These are phyloP conservation scores for Hyalella azteca DNA, from an alignment of 2,888 invertebrate genomes.

Conservation along the genomic window DNA sequence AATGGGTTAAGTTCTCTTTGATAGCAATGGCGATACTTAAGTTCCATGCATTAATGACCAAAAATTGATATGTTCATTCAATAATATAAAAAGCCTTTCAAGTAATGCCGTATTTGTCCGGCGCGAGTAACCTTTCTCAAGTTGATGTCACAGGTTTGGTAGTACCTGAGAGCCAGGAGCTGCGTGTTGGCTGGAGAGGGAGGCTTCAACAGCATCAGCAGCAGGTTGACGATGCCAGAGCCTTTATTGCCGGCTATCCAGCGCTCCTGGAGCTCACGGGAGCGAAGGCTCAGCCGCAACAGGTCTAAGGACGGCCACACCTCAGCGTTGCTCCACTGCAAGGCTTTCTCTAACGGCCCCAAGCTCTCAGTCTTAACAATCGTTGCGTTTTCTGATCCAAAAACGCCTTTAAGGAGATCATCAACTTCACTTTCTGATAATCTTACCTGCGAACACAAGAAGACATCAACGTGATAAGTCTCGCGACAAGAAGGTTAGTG, in stretches of 20 bases:
- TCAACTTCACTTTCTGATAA: slow-evolving; percentile 68
- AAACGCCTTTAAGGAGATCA: slow-evolving; percentile 69
- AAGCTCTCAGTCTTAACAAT: slow-evolving; percentile 64
- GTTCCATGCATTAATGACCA: too few relatives aligned
- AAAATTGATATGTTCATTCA: too few relatives aligned
- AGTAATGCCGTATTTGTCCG: too few relatives aligned
- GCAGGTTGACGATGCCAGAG: slow-evolving; percentile 63
- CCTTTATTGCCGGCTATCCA: slow-evolving; percentile 64
- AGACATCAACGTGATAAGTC: too few relatives aligned
- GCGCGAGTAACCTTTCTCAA: too few relatives aligned
- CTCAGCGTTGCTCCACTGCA: slow-evolving; percentile 77
- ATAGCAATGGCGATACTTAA: too few relatives aligned
- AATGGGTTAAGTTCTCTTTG: too few relatives aligned
- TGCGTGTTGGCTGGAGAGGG: slow-evolving; percentile 72
- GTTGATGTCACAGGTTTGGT: too few relatives aligned
- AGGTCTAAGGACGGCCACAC: slow-evolving; percentile 74
- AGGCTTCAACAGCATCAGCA: slow-evolving; percentile 65
- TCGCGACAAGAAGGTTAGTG: too few relatives aligned
- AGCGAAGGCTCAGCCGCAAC: slow-evolving; percentile 80
- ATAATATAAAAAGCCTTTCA: too few relatives aligned
- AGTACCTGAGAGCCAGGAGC: slow-evolving; percentile 74
- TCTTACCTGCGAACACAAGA: slow-evolving; percentile 63
- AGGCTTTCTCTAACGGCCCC: slow-evolving; percentile 69
- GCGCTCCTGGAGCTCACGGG: slow-evolving; percentile 69
- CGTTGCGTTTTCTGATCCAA: slow-evolving; percentile 64